Percentiles rank a stretch among this genome's conserved stretches.
Evolutionary conservation across 2,888 invertebrate species (phyloP).

Genomic region (Craniophora ligustri): DNA sequence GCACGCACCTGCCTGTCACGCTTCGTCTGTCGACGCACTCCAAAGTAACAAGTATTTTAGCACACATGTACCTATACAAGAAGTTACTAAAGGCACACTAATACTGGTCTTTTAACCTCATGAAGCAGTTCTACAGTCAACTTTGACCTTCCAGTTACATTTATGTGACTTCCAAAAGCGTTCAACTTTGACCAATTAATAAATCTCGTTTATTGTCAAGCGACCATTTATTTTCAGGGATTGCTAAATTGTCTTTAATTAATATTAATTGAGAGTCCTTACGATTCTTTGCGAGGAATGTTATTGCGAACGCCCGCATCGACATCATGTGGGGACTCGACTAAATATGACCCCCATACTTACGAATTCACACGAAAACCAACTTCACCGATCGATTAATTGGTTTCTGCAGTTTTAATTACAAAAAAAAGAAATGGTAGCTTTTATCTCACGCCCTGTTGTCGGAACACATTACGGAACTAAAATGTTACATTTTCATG

Average conservation of each 20-base stretch:
- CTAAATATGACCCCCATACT: slow-evolving; percentile 76
- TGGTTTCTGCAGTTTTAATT: slow-evolving; percentile 62
- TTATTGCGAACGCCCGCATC: slow-evolving; percentile 85
- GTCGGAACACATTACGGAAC: slow-evolving; percentile 61
- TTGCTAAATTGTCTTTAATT: slow-evolving; percentile 88
- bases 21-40: slow-evolving; percentile 28
- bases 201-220: slow-evolving; percentile 84
- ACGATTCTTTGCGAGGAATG: slow-evolving; percentile 76
- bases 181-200: slow-evolving; percentile 63
- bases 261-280: slow-evolving; percentile 86
- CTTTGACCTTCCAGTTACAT: slow-evolving; percentile 9
- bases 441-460: slow-evolving; percentile 64
- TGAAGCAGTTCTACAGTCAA: slow-evolving; percentile 13
- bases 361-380: slow-evolving; percentile 73
- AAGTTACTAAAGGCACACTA: not conserved
- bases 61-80: not conserved
- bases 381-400: slow-evolving; percentile 58
- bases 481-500: slow-evolving; percentile 70
- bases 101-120: slow-evolving; percentile 21
- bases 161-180: slow-evolving; percentile 25
- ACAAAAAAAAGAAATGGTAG: slow-evolving; percentile 62
- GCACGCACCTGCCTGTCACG: slow-evolving; percentile 60
- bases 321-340: slow-evolving; percentile 59
- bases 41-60: slow-evolving; percentile 10
- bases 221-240: slow-evolving; percentile 80